Evolutionary conservation across 2,888 invertebrate genomes (phyloP).

Genomic region (Scaptodrosophila latifasciaeformis): DNA sequence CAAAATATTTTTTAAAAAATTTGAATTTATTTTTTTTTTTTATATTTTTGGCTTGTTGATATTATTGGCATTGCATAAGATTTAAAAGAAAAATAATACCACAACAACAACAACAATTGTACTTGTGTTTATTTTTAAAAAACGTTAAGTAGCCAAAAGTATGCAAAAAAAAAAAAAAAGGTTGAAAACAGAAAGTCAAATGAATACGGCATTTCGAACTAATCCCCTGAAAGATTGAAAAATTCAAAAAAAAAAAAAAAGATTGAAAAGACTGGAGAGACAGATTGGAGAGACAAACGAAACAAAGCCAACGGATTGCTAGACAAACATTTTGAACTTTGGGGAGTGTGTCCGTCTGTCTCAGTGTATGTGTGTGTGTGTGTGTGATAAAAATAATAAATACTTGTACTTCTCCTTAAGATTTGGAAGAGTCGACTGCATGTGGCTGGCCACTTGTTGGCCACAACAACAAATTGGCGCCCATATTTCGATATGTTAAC

Average conservation of each 20-base stretch:
- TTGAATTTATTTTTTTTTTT: not conserved
- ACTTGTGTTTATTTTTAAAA: conserved; percentile 61
- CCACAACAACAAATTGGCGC: conserved; percentile 63
- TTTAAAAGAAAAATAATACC: conserved; percentile 17
- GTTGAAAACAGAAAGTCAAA: conserved; percentile 42
- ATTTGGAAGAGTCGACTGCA: conserved; percentile 2
- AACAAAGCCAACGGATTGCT: too few species aligned
- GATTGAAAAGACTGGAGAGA: not conserved
- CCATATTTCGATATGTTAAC: conserved; percentile 67
- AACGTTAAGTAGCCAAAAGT: conserved; percentile 72
- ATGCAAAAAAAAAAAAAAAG: conserved; percentile 59
- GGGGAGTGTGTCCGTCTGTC: conserved; percentile 8
- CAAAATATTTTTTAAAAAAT: too few species aligned
- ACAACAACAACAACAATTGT: conserved; percentile 41
- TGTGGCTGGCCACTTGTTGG: conserved; percentile 38
- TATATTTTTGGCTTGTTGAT: conserved; percentile 2
- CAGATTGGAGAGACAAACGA: too few species aligned
- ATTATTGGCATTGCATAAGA: conserved; percentile 39
- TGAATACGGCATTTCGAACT: conserved; percentile 28
- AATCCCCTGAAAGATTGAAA: conserved; percentile 54
- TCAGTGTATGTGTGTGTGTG: conserved; percentile 19
- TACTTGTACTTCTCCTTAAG: conserved; percentile 12
- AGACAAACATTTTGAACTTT: not conserved
- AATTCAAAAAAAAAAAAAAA: conserved; percentile 27
- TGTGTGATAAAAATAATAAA: not conserved